phyloP scores from a whole-genome alignment of 2,113 vertebrate species.

The Cyanoderma ruficeps region DNA sequence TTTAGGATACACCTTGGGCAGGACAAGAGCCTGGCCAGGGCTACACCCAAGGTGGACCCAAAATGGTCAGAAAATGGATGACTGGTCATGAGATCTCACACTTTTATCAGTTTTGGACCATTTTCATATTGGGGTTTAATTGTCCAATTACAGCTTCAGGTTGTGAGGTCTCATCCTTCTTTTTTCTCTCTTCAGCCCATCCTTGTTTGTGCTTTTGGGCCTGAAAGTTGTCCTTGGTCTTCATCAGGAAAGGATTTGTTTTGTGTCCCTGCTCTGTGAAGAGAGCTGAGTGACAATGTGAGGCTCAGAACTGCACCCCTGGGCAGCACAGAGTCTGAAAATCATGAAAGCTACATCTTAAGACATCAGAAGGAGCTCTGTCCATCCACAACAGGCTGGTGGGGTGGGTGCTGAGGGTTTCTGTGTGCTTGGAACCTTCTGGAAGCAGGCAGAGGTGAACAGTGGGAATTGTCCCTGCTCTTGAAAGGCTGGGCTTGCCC shows the following conservation, averaged over 20 bases:
- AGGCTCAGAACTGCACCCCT: background rate
- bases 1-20: background rate
- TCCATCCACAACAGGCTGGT: background rate
- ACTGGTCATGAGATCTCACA: fast-evolving
- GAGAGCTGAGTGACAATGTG: background rate
- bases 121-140: background rate
- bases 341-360: too few species aligned
- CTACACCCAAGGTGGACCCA: too few species aligned
- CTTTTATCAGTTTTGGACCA: background rate
- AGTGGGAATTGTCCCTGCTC: background rate
- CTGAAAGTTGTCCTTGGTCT: background rate
- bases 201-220: background rate
- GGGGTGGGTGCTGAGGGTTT: background rate
- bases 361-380: background rate
- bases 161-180: background rate
- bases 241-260: background rate
- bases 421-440: background rate
- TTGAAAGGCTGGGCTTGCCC: background rate
- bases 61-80: background rate
- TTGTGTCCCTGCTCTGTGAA: background rate
- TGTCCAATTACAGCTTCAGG: background rate
- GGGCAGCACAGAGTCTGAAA: background rate
- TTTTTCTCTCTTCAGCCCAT: background rate
- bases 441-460: background rate
- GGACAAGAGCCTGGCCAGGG: background rate